Evolutionary conservation across 2,113 vertebrate species (phyloP), one percentile per base, ranked within the genome.

Genomic region (Melanostigma gelatinosum): DNA sequence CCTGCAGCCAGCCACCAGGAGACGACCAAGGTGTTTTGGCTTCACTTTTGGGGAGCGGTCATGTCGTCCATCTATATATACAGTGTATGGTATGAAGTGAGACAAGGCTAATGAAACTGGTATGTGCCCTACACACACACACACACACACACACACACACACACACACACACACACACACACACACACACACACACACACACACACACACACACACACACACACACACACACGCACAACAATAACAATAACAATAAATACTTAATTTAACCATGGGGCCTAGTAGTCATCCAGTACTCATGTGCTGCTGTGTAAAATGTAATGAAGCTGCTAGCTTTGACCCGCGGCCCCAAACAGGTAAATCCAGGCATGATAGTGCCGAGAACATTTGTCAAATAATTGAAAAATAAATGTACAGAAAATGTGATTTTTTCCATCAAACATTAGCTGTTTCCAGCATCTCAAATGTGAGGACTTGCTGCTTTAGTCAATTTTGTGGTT

Each of bases 111-210:
- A 74, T 75, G 57, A 72, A 80, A 82, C 15, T 29, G 34, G 24
- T 83, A n/a, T 34, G 10, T 50, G 52, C 46, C 52, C 54, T 63
- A 48, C 29, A 72, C 54, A 2, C 44, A 71, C 44, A 74, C 40
- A 57, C 65, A 34, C 16, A 54, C 16, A 29, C 20, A 58, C 20
- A 22, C 1, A 38, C 48, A 57, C 66, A n/a, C 16, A 62, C 24
- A 24, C 24, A 24, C 24, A 24, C 24, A 24, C 24, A 24, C 24
- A 24, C 24, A 24, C 24, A 24, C 24, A 24, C 8, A 34, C 20
- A 58, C 20, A 22, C 1, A 67, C 32, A 64, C 0, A 44, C 29
- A 72, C 58, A 2, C 8, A 34, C 20, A 58, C 20, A 22, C 1
- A 67, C 32, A 64, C 0, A 44, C 29, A 72, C 58, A 2, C 44